phyloP scores from a whole-genome alignment of 92 coral and sea anemone species.

The Pocillopora grandis region DNA sequence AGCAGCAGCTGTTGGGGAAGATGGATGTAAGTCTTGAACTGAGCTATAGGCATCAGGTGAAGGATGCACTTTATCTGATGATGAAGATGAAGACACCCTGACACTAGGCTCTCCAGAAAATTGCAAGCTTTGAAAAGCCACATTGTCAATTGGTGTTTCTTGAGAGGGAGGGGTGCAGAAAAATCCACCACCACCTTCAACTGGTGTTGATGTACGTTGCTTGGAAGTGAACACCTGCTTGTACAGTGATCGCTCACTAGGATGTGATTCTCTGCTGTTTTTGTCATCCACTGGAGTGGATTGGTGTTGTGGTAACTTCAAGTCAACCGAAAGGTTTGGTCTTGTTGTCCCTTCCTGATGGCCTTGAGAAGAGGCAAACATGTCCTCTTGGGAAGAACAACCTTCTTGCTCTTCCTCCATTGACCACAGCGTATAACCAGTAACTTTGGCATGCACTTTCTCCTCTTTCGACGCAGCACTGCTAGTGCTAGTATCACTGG shows the following conservation, averaged over 20 bases:
- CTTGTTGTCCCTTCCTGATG: conserved; percentile 20
- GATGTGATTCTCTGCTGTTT: not conserved
- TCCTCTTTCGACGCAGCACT: conserved; percentile 59
- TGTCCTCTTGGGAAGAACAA: conserved; percentile 74
- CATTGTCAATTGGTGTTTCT: conserved; percentile 59
- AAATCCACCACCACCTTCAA: conserved; percentile 34
- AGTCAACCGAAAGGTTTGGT: conserved; percentile 42
- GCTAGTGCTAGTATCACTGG: conserved; percentile 64
- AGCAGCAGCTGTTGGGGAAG: conserved; percentile 60
- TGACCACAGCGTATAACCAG: conserved; percentile 29
- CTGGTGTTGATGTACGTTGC: conserved; percentile 65
- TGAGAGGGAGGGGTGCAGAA: conserved; percentile 58
- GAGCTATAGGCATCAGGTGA: conserved; percentile 53
- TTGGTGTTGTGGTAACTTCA: conserved; percentile 51
- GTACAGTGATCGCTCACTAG: conserved; percentile 38
- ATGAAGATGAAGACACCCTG: conserved; percentile 53
- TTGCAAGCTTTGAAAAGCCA: conserved; percentile 61
- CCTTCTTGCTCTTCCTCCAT: conserved; percentile 31
- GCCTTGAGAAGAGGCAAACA: conserved; percentile 49
- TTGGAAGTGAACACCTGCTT: conserved; percentile 47
- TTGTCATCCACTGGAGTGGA: conserved; percentile 63
- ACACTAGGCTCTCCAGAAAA: conserved; percentile 72
- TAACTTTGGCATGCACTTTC: not conserved
- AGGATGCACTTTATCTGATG: conserved; percentile 35
- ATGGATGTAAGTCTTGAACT: conserved; percentile 54